A percentile compares a stretch with the other conserved stretches of the same genome.
phyloP scores from a whole-genome alignment of 1,140 invertebrate genomes.

The Delia radicum region DNA sequence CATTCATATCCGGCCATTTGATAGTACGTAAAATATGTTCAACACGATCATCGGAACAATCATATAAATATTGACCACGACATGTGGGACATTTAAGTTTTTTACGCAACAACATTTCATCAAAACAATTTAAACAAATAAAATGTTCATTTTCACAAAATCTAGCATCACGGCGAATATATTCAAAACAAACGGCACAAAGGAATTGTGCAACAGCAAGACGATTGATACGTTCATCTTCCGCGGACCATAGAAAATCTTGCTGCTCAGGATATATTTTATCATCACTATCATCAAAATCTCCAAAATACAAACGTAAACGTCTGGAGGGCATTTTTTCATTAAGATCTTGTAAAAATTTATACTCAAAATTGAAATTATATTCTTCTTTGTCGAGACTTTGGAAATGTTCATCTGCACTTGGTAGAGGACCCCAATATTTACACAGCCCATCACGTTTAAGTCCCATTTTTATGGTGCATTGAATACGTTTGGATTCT shows the following conservation, averaged over 20 bases:
- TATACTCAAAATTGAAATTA: neutral
- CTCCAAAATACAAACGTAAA: slow-evolving; percentile 2
- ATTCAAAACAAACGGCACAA: slow-evolving; percentile 17
- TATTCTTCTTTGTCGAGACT: neutral
- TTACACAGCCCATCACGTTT: neutral
- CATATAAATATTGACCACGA: slow-evolving; percentile 16
- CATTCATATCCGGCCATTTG: neutral
- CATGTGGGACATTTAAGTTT: slow-evolving; percentile 18
- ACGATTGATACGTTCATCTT: neutral
- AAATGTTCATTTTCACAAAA: slow-evolving; percentile 21
- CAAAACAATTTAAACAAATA: slow-evolving; percentile 10
- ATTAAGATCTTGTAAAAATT: neutral
- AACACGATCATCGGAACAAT: neutral
- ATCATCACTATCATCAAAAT: neutral
- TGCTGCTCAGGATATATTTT: neutral
- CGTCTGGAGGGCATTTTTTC: neutral
- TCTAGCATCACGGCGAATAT: slow-evolving; percentile 5
- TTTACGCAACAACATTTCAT: neutral
- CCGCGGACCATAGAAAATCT: neutral
- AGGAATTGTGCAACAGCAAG: neutral
- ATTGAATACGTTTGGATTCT: neutral
- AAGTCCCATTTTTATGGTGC: neutral
- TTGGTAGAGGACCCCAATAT: neutral
- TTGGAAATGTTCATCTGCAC: neutral
- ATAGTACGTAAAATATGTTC: neutral